Evolutionary conservation across 2,888 invertebrate species (phyloP).

Genomic region (Heliconius hortense): DNA sequence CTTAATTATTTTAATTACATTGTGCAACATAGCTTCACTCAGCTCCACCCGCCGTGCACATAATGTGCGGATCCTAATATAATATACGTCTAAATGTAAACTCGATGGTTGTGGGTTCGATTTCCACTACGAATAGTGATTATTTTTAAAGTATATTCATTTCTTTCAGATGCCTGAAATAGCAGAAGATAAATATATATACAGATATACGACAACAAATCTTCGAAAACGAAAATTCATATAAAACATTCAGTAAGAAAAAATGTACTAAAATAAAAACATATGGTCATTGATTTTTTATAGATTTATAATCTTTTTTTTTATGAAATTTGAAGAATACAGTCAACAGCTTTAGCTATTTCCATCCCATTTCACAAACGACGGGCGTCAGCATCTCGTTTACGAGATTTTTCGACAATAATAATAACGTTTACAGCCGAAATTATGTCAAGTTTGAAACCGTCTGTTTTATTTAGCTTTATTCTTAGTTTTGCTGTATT

Average conservation of each 20-base stretch:
- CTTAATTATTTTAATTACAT: too few relatives aligned
- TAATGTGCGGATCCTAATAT: too few relatives aligned
- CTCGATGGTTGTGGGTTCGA: too few relatives aligned
- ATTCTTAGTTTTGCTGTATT: neutral
- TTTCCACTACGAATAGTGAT: too few relatives aligned
- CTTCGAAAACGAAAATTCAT: neutral
- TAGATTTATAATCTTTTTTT: neutral
- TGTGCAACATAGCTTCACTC: too few relatives aligned
- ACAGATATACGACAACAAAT: neutral
- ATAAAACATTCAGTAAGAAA: neutral
- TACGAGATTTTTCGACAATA: constrained; percentile 24
- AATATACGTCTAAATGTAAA: too few relatives aligned
- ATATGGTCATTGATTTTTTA: neutral
- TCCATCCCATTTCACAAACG: constrained; percentile 23
- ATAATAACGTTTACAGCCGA: constrained; percentile 18
- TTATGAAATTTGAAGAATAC: constrained; percentile 2
- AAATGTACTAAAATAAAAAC: neutral
- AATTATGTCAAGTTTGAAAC: constrained; percentile 27
- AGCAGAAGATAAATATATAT: neutral
- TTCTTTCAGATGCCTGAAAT: neutral
- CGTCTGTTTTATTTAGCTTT: neutral
- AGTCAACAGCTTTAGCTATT: constrained; percentile 15
- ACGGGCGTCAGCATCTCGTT: constrained; percentile 14
- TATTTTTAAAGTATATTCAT: too few relatives aligned
- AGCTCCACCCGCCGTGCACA: too few relatives aligned